Percentiles rank a stretch among this genome's conserved stretches.
phyloP scores from a whole-genome alignment of 1,140 invertebrate genomes.

The Hylyphantes graminicola region DNA sequence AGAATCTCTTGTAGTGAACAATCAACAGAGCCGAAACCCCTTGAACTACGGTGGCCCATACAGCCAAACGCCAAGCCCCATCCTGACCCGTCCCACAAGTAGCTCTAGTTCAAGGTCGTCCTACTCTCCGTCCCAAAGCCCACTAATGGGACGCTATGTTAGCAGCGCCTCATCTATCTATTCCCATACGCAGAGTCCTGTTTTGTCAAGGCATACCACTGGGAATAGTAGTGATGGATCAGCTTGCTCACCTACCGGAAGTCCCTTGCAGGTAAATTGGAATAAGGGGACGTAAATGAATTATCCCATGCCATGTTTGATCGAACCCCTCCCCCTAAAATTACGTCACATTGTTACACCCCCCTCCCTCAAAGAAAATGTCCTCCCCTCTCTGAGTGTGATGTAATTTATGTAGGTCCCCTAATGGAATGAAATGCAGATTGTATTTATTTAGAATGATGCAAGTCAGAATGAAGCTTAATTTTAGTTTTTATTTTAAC shows the following conservation, averaged over 20 bases:
- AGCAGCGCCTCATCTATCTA: constrained; percentile 54
- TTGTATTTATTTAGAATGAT: too few species aligned
- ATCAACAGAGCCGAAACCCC: constrained; percentile 53
- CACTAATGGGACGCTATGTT: constrained; percentile 71
- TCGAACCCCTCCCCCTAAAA: too few species aligned
- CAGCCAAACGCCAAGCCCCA: constrained; percentile 59
- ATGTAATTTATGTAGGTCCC: too few species aligned
- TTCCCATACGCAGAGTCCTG: constrained; percentile 61
- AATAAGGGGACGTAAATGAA: too few species aligned
- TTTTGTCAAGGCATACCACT: constrained; percentile 57
- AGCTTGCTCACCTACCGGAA: constrained; percentile 53
- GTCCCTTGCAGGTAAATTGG: constrained; percentile 49
- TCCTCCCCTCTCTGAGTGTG: too few species aligned
- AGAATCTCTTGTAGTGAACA: constrained; percentile 59
- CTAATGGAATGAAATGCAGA: too few species aligned
- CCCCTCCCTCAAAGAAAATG: too few species aligned
- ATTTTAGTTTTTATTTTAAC: too few species aligned
- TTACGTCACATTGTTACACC: too few species aligned
- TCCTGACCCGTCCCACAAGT: constrained; percentile 59
- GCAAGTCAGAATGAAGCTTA: too few species aligned
- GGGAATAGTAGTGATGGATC: constrained; percentile 61
- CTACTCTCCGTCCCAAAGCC: constrained; percentile 83
- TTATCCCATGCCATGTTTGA: too few species aligned
- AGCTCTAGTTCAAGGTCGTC: constrained; percentile 61
- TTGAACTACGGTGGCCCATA: constrained; percentile 54